phyloP scores from a whole-genome alignment of 2,888 invertebrate species.

The Cosmopolites sordidus region DNA sequence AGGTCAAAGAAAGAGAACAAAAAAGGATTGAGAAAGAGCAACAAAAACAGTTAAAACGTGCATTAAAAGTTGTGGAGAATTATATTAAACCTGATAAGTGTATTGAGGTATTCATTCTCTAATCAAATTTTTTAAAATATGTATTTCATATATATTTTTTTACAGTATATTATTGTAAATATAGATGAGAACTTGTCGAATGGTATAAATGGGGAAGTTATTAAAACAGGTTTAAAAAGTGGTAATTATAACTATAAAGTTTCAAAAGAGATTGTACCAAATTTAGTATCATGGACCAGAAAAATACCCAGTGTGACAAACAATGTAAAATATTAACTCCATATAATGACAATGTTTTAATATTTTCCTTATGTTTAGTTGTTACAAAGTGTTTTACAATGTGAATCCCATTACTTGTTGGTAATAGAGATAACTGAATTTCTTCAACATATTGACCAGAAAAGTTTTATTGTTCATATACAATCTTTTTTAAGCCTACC shows the following conservation, averaged over 20 bases:
- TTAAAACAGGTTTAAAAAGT: slow-evolving; percentile 37
- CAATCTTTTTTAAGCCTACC: slow-evolving; percentile 36
- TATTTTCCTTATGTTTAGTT: slow-evolving; percentile 20
- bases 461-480: slow-evolving; percentile 41
- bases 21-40: slow-evolving; percentile 24
- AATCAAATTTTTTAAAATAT: neutral
- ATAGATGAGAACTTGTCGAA: slow-evolving; percentile 38
- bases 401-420: slow-evolving; percentile 43
- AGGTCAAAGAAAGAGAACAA: slow-evolving; percentile 20
- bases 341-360: neutral
- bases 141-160: slow-evolving; percentile 2
- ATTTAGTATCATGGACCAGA: slow-evolving; percentile 48
- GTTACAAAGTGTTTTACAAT: slow-evolving; percentile 30
- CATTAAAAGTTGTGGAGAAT: slow-evolving; percentile 30
- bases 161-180: slow-evolving; percentile 39
- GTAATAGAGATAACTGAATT: slow-evolving; percentile 46
- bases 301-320: slow-evolving; percentile 33
- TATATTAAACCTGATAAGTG: slow-evolving; percentile 40
- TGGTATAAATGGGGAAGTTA: slow-evolving; percentile 35
- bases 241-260: slow-evolving; percentile 38
- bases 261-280: slow-evolving; percentile 41
- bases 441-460: slow-evolving; percentile 39
- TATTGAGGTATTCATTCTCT: slow-evolving; percentile 34
- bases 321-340: slow-evolving; percentile 24
- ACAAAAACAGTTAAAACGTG: slow-evolving; percentile 30